These are phyloP conservation scores for Piprites chloris DNA, from an alignment of 2,113 vertebrate genomes.

Conservation along the genomic window DNA sequence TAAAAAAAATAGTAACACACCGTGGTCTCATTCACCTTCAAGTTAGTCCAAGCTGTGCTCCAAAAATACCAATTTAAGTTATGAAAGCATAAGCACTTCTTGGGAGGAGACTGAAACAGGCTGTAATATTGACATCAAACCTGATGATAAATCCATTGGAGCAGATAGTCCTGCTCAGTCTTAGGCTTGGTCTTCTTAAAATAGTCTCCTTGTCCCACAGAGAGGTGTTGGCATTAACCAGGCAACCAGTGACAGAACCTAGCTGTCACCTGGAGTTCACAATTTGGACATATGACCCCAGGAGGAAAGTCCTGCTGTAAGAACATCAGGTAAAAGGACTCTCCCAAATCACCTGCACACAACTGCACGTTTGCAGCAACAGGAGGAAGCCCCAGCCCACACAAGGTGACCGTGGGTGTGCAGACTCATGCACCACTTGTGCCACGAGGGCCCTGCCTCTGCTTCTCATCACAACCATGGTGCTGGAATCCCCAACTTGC, in stretches of 20 bases:
- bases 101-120: background rate
- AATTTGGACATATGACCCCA: background rate
- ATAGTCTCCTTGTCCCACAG: background rate
- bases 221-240: background rate
- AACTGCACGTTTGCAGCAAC: background rate
- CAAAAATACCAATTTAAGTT: background rate
- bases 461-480: background rate
- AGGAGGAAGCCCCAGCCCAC: background rate
- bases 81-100: background rate
- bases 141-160: background rate
- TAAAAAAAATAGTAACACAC: background rate
- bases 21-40: background rate
- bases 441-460: background rate
- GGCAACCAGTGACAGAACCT: background rate
- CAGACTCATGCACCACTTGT: background rate
- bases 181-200: background rate
- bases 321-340: background rate
- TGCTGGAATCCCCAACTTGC: background rate
- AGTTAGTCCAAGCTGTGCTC: background rate
- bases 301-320: background rate
- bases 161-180: background rate
- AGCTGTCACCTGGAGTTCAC: background rate
- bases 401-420: rapidly evolving
- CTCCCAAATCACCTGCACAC: background rate
- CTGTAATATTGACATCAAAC: background rate